Conservation (phyloP, 2,113 vertebrate genomes). For the Nettapus auritus region DNA sequence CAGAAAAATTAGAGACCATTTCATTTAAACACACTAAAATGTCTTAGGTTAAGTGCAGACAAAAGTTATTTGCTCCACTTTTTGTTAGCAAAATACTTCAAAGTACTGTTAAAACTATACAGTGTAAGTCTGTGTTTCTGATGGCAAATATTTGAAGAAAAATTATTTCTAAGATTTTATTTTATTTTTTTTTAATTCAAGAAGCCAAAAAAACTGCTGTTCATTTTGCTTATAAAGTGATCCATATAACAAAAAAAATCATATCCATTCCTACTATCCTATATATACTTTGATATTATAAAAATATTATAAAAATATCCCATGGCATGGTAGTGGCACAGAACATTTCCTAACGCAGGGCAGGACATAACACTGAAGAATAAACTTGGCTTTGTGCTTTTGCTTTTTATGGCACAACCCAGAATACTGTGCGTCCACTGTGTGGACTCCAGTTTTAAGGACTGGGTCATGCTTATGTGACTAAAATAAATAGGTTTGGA, state of each 20-base stretch:
- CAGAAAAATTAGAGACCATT: not conserved
- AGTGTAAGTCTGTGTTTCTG: not conserved
- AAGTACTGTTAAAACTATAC: not conserved
- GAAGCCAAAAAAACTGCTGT: not conserved
- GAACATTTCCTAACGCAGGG: not conserved
- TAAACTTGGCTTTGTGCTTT: not conserved
- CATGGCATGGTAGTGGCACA: rapidly evolving
- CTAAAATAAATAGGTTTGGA: not conserved
- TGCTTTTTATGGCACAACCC: not conserved
- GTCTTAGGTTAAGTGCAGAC: not conserved
- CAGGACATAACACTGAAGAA: not conserved
- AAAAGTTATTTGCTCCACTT: not conserved
- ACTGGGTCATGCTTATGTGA: not conserved
- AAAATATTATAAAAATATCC: too few species aligned
- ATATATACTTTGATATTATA: not conserved
- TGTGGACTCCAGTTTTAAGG: not conserved
- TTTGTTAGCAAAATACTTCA: not conserved
- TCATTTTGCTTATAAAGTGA: not conserved
- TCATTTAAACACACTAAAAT: not conserved
- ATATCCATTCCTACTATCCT: not conserved
- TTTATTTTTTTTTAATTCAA: not conserved
- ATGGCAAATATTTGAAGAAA: not conserved
- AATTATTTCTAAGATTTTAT: not conserved
- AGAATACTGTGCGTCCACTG: not conserved
- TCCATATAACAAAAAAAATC: not conserved